A percentile compares a stretch with the other conserved stretches of the same genome.
Conservation (phyloP, 2,797 vertebrate species). For the Euthynnus affinis region DNA sequence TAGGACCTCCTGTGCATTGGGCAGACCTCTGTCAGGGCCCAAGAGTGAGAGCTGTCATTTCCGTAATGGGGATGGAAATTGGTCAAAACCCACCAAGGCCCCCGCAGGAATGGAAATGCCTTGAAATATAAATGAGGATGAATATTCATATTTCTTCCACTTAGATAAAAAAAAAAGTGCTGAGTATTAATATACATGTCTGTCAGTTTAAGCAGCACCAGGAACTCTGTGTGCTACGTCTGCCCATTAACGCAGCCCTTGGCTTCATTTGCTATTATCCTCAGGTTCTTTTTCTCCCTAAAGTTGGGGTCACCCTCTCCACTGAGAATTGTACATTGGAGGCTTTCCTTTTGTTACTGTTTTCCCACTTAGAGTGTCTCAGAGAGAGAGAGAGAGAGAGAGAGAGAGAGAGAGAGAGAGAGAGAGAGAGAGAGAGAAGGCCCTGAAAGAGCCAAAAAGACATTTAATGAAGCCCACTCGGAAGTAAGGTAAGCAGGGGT, state of each 20-base stretch:
- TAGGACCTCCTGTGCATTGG: conserved; percentile 93
- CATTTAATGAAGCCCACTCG: conserved; percentile 89
- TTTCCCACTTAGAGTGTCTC: conserved; percentile 83
- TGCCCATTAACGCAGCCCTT: conserved; percentile 91
- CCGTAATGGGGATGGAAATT: conserved; percentile 96
- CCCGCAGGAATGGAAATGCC: conserved; percentile 94
- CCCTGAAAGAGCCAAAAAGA: conserved; percentile 80
- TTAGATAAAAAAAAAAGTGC: conserved; percentile 90
- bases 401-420: conserved; percentile 60
- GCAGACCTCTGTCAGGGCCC: conserved; percentile 99
- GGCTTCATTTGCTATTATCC: conserved; percentile 95
- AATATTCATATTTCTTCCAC: conserved; percentile 98
- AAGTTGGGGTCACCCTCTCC: conserved; percentile 88
- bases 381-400: conserved; percentile 55
- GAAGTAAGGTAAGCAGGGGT: conserved; percentile 87
- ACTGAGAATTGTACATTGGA: conserved; percentile 85
- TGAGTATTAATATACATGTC: conserved; percentile 99
- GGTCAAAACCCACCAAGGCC: conserved; percentile 92
- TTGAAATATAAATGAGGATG: conserved; percentile 99
- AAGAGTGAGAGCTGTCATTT: conserved; percentile 99
- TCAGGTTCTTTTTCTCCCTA: conserved; percentile 85
- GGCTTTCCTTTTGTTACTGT: conserved; percentile 85
- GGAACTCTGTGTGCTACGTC: conserved; percentile 86
- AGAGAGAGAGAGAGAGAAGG: conserved; percentile 57
- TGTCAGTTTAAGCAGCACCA: conserved; percentile 90